phyloP scores from a whole-genome alignment of 1,140 invertebrate species.

The Octopus sinensis region DNA sequence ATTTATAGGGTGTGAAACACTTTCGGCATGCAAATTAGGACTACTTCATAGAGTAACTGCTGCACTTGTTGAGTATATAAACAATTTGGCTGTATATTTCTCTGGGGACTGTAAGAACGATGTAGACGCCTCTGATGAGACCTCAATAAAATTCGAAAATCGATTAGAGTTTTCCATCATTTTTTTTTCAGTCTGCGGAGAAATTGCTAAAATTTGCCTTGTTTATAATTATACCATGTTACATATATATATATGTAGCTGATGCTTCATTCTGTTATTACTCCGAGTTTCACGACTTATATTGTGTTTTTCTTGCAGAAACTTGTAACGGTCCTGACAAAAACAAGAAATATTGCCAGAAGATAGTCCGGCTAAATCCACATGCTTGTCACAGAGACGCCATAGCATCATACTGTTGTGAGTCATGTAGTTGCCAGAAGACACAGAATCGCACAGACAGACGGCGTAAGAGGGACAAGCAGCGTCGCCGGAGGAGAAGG shows the following conservation, averaged over 20 bases:
- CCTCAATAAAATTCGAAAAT: too few relatives aligned
- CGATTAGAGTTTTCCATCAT: too few relatives aligned
- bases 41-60: too few relatives aligned
- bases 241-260: neutral
- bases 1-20: too few relatives aligned
- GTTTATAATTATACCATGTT: too few relatives aligned
- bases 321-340: slow-evolving; percentile 18
- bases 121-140: too few relatives aligned
- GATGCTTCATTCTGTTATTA: neutral
- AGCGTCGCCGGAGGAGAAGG: neutral
- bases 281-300: neutral
- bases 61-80: too few relatives aligned
- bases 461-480: neutral
- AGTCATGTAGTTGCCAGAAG: slow-evolving; percentile 19
- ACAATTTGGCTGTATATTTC: too few relatives aligned
- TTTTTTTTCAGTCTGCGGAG: too few relatives aligned
- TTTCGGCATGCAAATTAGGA: too few relatives aligned
- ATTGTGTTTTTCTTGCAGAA: neutral
- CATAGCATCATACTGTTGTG: slow-evolving; percentile 31
- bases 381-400: slow-evolving; percentile 22
- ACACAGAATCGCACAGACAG: neutral
- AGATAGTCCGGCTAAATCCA: slow-evolving; percentile 28
- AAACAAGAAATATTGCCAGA: slow-evolving; percentile 26
- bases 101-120: too few relatives aligned
- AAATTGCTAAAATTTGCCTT: too few relatives aligned